These are phyloP conservation scores for Andrena dorsata DNA, from an alignment of 2,888 invertebrate species.

Conservation along the genomic window DNA sequence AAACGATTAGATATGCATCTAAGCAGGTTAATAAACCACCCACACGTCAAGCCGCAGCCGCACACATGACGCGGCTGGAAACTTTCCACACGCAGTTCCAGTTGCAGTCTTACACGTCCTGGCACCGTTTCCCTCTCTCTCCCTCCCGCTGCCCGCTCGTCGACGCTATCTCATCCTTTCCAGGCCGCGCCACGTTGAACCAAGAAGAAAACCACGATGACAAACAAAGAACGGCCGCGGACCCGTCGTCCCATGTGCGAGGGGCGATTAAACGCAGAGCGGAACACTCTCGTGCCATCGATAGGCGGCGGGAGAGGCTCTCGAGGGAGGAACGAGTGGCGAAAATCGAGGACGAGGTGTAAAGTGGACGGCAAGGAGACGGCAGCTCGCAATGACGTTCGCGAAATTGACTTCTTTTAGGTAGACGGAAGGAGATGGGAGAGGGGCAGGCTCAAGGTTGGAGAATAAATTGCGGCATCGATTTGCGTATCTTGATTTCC, in stretches of 20 bases:
- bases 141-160: neutral
- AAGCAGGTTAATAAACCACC: conserved; percentile 66
- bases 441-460: conserved; percentile 17
- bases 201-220: conserved; percentile 63
- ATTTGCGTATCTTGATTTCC: conserved; percentile 28
- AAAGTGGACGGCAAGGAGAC: neutral
- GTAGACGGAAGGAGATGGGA: neutral
- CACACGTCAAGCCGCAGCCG: conserved; percentile 38
- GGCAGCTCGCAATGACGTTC: neutral
- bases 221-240: conserved; percentile 70
- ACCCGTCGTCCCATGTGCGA: conserved; percentile 67
- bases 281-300: conserved; percentile 46
- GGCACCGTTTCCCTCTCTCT: conserved; percentile 57
- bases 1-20: conserved; percentile 64
- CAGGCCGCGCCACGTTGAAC: conserved; percentile 43
- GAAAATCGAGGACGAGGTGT: neutral
- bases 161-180: conserved; percentile 25
- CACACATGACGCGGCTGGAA: conserved; percentile 42
- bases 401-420: conserved; percentile 1
- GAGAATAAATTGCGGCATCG: conserved; percentile 18
- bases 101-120: conserved; percentile 58
- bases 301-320: conserved; percentile 21
- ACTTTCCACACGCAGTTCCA: conserved; percentile 60
- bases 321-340: neutral
- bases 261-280: conserved; percentile 72